Percentiles rank a stretch among this genome's conserved stretches.
Evolutionary conservation across 2,888 invertebrate genomes (phyloP).

Genomic region (Poecilobothrus nobilitatus): DNA sequence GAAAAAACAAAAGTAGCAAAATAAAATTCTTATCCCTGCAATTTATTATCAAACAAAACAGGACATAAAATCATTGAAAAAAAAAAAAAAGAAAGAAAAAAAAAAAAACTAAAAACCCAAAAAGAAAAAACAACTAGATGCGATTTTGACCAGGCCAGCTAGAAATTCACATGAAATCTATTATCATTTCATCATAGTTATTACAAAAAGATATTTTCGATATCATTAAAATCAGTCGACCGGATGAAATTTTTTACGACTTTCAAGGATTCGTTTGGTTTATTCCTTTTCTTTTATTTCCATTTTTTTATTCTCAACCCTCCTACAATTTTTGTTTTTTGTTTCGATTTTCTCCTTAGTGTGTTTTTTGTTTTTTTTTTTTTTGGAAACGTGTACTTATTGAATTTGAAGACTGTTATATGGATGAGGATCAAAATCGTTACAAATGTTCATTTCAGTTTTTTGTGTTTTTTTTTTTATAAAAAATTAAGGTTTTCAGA

Average conservation of each 20-base stretch:
- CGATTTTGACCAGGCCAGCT: not conserved
- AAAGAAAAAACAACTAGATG: not conserved
- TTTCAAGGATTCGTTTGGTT: not conserved
- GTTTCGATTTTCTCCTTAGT: too few species aligned
- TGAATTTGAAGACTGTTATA: too few species aligned
- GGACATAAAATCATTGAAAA: not conserved
- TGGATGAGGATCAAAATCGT: too few species aligned
- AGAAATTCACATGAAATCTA: slow-evolving; percentile 4
- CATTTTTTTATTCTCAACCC: not conserved
- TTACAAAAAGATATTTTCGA: slow-evolving; percentile 5
- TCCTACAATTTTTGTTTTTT: not conserved
- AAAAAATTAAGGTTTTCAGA: too few species aligned
- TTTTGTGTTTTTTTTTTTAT: too few species aligned
- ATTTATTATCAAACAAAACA: not conserved
- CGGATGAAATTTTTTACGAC: slow-evolving; percentile 1
- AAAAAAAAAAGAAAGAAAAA: not conserved
- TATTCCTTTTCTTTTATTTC: not conserved
- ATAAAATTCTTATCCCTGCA: not conserved
- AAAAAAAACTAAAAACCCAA: not conserved
- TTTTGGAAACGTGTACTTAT: too few species aligned
- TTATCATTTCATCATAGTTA: slow-evolving; percentile 6
- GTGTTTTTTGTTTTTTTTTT: too few species aligned
- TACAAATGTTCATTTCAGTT: too few species aligned
- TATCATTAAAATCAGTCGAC: slow-evolving; percentile 3
- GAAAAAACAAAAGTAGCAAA: not conserved